A percentile compares a stretch with the other conserved stretches of the same genome.
phyloP scores from a whole-genome alignment of 2,888 invertebrate genomes.

The Diplolepis rosae region DNA sequence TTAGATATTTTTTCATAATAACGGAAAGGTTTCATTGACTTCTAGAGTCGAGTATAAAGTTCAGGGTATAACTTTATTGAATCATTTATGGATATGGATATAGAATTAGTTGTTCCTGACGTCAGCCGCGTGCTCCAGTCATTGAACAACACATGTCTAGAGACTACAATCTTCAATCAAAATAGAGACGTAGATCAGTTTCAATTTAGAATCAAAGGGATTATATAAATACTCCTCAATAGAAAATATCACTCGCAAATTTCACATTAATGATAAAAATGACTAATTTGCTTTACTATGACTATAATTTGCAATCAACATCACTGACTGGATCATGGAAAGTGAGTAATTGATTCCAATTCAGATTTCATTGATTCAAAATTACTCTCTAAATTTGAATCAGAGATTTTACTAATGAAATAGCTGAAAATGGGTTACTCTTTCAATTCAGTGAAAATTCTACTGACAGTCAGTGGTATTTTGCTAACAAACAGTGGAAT shows the following conservation, averaged over 20 bases:
- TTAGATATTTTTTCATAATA: neutral
- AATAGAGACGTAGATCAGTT: neutral
- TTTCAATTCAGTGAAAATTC: no score
- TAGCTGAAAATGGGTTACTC: no score
- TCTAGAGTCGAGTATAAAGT: neutral
- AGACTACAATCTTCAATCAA: neutral
- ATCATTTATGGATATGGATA: conserved; percentile 3
- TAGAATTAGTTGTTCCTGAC: conserved; percentile 9
- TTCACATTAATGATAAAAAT: no score
- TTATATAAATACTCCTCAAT: neutral
- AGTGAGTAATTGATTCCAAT: no score
- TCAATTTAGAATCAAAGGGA: neutral
- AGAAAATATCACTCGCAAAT: neutral
- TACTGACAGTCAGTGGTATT: neutral
- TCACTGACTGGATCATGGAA: no score
- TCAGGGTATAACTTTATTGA: neutral
- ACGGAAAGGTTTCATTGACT: conserved; percentile 22
- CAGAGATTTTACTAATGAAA: no score
- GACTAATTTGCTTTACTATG: no score
- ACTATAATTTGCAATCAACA: no score
- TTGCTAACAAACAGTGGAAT: neutral
- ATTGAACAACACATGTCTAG: neutral
- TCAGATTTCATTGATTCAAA: neutral
- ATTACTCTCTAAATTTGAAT: no score
- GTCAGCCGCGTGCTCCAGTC: neutral